phyloP scores from a whole-genome alignment of 2,113 vertebrate genomes.

The Campylorhamphus procurvoides region DNA sequence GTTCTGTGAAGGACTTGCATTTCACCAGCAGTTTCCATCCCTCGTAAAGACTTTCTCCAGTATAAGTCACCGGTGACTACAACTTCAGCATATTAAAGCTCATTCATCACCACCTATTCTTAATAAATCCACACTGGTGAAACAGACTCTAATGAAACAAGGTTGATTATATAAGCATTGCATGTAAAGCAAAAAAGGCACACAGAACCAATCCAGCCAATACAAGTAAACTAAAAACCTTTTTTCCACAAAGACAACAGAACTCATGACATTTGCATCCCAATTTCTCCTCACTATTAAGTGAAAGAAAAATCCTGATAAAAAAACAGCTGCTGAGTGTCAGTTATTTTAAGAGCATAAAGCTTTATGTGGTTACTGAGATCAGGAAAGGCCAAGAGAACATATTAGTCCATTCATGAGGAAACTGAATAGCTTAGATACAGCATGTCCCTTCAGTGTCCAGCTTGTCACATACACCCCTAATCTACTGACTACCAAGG shows the following conservation, averaged over 20 bases:
- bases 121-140: neutral
- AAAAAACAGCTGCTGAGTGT: slow-evolving; percentile 4
- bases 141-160: neutral
- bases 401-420: neutral
- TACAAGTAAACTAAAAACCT: neutral
- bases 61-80: neutral
- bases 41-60: neutral
- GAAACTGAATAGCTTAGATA: neutral
- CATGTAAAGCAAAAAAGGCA: neutral
- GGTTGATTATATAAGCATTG: neutral
- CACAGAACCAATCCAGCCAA: neutral
- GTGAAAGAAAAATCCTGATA: neutral
- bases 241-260: neutral
- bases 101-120: neutral
- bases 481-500: neutral
- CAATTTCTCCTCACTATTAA: neutral
- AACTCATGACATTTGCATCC: neutral
- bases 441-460: neutral
- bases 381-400: neutral
- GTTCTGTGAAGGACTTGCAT: neutral
- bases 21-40: neutral
- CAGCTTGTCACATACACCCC: neutral
- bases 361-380: neutral
- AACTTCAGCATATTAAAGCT: neutral
- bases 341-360: slow-evolving; percentile 1